Conservation (phyloP, 1,140 invertebrate genomes). For the Listronotus oregonensis region DNA sequence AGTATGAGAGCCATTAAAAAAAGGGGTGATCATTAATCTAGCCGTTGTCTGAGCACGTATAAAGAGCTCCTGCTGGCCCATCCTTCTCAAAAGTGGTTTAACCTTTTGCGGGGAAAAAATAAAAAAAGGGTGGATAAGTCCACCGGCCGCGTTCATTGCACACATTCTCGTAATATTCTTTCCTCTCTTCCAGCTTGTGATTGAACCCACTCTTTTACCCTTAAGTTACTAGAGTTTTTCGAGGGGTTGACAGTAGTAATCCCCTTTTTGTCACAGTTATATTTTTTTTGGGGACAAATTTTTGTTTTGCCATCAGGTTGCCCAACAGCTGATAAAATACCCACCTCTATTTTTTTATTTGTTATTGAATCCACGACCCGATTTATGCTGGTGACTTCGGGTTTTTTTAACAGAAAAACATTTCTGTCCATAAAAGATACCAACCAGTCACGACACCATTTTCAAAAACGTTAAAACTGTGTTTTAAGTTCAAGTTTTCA, state of each 20-base stretch:
- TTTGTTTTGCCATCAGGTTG: slow-evolving; percentile 15
- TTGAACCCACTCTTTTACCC: slow-evolving; percentile 55
- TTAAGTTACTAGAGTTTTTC: slow-evolving; percentile 54
- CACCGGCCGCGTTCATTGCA: slow-evolving; percentile 35
- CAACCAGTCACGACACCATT: too few relatives aligned
- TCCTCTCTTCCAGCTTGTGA: slow-evolving; percentile 29
- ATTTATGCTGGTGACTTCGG: too few relatives aligned
- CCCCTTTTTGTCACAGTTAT: slow-evolving; percentile 59
- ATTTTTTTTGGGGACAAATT: slow-evolving; percentile 35
- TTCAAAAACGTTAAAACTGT: too few relatives aligned
- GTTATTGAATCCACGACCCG: too few relatives aligned
- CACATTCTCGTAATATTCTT: slow-evolving; percentile 29
- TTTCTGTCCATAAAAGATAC: too few relatives aligned
- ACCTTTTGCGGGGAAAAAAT: slow-evolving; percentile 33
- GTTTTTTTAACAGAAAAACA: too few relatives aligned
- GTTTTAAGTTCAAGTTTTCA: too few relatives aligned
- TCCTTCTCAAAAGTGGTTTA: slow-evolving; percentile 41
- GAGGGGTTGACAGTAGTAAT: slow-evolving; percentile 55
- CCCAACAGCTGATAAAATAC: too few relatives aligned
- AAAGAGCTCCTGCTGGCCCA: slow-evolving; percentile 40
- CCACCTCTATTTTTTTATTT: too few relatives aligned
- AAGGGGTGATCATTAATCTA: too few relatives aligned
- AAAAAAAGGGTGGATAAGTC: slow-evolving; percentile 33
- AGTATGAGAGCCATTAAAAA: slow-evolving; percentile 22
- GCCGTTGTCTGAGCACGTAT: slow-evolving; percentile 46